These are phyloP conservation scores for Glyphotaelius pellucidus DNA, from an alignment of 2,888 invertebrate genomes.

Conservation along the genomic window DNA sequence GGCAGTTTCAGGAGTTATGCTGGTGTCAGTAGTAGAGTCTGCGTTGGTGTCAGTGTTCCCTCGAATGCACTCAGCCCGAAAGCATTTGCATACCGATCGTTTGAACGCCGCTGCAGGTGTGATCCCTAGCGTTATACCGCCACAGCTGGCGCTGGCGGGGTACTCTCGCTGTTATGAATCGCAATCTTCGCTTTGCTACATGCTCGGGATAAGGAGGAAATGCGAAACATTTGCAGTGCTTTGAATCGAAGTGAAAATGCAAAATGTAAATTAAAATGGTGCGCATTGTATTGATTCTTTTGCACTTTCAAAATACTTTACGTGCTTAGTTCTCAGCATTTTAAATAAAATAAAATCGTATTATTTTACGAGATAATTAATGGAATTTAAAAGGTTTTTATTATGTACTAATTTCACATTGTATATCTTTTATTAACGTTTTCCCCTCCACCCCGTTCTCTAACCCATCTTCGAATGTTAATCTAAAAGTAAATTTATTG, in stretches of 20 bases:
- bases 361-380: too few species aligned
- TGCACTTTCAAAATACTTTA: not conserved
- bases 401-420: too few species aligned
- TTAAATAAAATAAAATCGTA: not conserved
- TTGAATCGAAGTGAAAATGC: not conserved
- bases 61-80: constrained; percentile 23
- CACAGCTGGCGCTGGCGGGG: not conserved
- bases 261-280: not conserved
- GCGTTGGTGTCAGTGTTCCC: not conserved
- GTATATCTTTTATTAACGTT: too few species aligned
- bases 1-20: not conserved
- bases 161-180: not conserved
- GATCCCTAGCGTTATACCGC: not conserved
- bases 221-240: not conserved
- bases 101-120: constrained; percentile 15
- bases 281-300: not conserved
- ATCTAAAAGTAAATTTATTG: too few species aligned
- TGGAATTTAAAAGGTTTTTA: too few species aligned
- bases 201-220: not conserved
- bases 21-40: not conserved
- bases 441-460: too few species aligned
- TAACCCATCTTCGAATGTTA: too few species aligned
- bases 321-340: not conserved
- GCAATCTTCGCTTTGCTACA: not conserved
- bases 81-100: constrained; percentile 37